Evolutionary conservation across 2,888 invertebrate genomes (phyloP), one percentile per base, ranked within the genome.

Genomic region (Chaetogeoica ovagalla): DNA sequence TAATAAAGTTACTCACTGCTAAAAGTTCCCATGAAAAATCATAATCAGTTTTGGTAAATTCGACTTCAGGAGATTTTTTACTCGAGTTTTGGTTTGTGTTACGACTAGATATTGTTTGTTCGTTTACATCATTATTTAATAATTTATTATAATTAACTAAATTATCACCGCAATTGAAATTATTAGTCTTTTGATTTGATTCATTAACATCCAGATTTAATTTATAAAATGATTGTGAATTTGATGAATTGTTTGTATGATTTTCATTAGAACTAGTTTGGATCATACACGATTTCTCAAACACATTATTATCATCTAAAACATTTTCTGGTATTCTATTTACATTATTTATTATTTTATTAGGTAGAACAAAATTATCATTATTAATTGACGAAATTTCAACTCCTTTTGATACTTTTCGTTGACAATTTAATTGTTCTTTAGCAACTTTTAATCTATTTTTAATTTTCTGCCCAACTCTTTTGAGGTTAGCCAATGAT

Each of bases 381-480:
- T 55, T 43, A 6, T 17, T 8, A 66, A 23, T 66, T 63, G 37
- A 11, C 52, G 75, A 57, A 15, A 15, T 48, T 4, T 73, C n/a
- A n/a, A 52, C 15, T 52, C 19, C 19, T 30, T 75, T 70, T 57
- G 65, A 4, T 59, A 66, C 73, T 83, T 85, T 73, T 85, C 84
- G 76, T 86, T 81, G 77, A 85, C 8, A n/a, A 60, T 76, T 60
- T 5, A 76, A 60, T 59, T 68, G 84, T 75, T 83, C 85, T 82
- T 86, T 85, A 0, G 88, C 86, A 13, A 88, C 84, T 83, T 88
- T 88, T 21, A 88, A 87, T 83, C 88, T 88, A 62, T 88, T 87
- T 85, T 90, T 91, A 7, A 91, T 86, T 84, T 90, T 90, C 83
- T 88, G 88, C 82, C 89, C 88, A 66, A 90, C 85, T 59, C 87